A percentile compares a stretch with the other conserved stretches of the same genome.
These are phyloP conservation scores for Oreotragus oreotragus DNA, from an alignment of 2,113 vertebrate species.

Conservation along the genomic window DNA sequence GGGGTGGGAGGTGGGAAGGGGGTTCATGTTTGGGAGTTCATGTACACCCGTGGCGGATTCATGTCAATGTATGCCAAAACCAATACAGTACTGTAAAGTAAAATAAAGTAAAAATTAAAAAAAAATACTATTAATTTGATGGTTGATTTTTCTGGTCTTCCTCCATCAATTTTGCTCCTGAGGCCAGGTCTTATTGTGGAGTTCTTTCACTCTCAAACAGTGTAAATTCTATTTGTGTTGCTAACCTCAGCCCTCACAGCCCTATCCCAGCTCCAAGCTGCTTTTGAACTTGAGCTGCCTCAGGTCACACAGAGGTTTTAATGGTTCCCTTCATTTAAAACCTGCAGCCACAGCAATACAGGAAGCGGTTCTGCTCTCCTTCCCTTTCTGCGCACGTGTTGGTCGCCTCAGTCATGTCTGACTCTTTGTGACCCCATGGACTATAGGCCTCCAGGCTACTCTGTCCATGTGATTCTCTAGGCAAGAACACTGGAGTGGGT, in stretches of 20 bases:
- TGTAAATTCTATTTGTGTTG: fast-evolving
- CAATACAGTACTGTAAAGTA: no score
- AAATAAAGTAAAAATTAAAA: no score
- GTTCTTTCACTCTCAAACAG: not conserved
- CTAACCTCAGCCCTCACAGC: not conserved
- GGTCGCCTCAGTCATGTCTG: not conserved
- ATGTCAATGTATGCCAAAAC: no score
- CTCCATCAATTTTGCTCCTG: fast-evolving
- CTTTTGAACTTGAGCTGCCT: not conserved
- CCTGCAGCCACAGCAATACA: not conserved
- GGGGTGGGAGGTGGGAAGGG: no score
- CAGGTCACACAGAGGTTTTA: not conserved
- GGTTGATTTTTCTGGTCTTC: not conserved
- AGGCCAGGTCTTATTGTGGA: not conserved
- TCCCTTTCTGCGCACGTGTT: not conserved
- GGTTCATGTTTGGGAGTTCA: no score
- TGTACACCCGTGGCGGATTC: no score
- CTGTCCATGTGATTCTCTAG: not conserved
- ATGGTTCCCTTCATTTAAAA: not conserved
- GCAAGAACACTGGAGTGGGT: not conserved
- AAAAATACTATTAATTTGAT: not conserved
- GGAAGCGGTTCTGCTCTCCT: not conserved
- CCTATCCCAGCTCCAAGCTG: not conserved
- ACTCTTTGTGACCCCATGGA: not conserved
- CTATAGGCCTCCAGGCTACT: not conserved